Evolutionary conservation across 1,140 invertebrate genomes (phyloP).

Genomic region (Drosophila arawakana): DNA sequence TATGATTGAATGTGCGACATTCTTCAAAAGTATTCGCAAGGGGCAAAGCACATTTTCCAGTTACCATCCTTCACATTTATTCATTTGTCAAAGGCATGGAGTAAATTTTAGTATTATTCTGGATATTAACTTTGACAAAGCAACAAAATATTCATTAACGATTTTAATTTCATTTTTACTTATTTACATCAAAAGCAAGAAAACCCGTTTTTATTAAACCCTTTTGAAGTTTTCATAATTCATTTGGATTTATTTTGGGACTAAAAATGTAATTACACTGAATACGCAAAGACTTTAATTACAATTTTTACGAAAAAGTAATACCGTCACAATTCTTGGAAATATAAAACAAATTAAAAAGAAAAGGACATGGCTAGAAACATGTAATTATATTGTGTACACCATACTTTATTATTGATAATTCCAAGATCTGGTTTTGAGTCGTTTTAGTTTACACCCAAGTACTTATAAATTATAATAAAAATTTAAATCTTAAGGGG

Average conservation of each 20-base stretch:
- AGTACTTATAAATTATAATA: no score
- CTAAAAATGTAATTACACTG: not conserved
- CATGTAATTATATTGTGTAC: no score
- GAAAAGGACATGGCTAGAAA: no score
- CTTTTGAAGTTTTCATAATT: not conserved
- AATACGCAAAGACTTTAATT: not conserved
- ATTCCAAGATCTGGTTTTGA: no score
- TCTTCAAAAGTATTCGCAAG: constrained; percentile 28
- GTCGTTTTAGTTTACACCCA: no score
- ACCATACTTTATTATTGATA: no score
- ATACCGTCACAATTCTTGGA: not conserved
- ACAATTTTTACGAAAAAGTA: not conserved
- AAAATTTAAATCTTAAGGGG: no score
- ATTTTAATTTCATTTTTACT: not conserved
- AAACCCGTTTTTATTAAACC: not conserved
- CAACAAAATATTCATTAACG: not conserved
- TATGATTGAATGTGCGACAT: constrained; percentile 45
- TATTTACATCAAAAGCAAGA: not conserved
- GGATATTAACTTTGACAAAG: not conserved
- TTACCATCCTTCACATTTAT: not conserved
- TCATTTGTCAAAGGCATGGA: not conserved
- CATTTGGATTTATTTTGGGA: not conserved
- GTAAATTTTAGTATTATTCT: not conserved
- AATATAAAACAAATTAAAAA: not conserved
- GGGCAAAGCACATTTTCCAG: not conserved